Evolutionary conservation across 2,113 vertebrate genomes (phyloP).

Genomic region (Brevimyrus niger): DNA sequence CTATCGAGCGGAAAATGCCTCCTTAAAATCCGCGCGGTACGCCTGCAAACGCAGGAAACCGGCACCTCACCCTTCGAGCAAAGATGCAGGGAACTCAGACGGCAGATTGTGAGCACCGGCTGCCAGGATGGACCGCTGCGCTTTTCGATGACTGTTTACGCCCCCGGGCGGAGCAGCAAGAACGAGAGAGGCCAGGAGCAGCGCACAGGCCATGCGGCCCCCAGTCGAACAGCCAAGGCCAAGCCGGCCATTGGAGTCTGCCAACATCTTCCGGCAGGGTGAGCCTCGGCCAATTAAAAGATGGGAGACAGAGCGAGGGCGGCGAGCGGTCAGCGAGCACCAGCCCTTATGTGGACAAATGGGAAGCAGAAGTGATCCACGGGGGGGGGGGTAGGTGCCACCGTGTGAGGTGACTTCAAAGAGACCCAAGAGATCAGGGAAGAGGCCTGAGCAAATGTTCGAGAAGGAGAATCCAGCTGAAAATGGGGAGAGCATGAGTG

Average conservation of each 20-base stretch:
- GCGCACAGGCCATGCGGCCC: background rate
- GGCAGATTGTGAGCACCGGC: background rate
- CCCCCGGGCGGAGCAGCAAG: background rate
- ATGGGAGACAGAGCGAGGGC: background rate
- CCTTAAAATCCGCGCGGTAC: constrained; percentile 13
- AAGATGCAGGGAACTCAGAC: background rate
- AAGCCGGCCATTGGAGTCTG: background rate
- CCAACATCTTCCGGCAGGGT: background rate
- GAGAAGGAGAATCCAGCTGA: background rate
- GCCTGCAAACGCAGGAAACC: background rate
- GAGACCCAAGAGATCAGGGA: background rate
- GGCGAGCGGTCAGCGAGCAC: background rate
- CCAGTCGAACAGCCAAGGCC: background rate
- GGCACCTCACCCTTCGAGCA: background rate
- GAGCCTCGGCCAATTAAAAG: constrained; percentile 7
- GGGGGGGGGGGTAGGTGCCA: background rate
- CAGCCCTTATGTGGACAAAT: background rate
- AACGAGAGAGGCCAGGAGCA: background rate
- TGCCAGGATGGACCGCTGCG: background rate
- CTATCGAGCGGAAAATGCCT: background rate
- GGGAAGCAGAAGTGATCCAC: background rate
- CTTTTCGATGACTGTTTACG: constrained; percentile 12
- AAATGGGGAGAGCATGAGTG: background rate
- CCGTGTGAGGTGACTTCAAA: background rate
- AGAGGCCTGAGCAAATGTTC: background rate